phyloP scores from a whole-genome alignment of 1,140 invertebrate genomes.

The Tetragnatha versicolor region DNA sequence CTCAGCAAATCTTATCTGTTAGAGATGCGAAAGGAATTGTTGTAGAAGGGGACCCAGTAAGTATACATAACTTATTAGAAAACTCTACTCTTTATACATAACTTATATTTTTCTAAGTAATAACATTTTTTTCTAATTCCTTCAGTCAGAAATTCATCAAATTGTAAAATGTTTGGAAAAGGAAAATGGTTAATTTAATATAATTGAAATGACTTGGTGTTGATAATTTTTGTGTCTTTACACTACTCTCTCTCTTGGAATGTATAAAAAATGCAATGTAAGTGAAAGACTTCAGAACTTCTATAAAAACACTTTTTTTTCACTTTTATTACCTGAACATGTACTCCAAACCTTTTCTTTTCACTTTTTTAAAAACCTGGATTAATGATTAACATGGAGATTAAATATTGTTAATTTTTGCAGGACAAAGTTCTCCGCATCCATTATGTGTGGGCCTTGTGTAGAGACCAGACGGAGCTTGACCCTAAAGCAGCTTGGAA shows the following conservation, averaged over 20 bases:
- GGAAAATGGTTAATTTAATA: too few species aligned
- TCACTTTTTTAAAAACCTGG: neutral
- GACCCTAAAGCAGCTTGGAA: constrained; percentile 96
- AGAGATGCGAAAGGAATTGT: constrained; percentile 83
- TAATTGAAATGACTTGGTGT: too few species aligned
- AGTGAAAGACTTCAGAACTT: too few species aligned
- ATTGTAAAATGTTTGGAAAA: too few species aligned
- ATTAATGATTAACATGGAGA: neutral
- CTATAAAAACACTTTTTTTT: neutral
- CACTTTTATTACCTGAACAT: neutral
- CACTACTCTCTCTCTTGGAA: too few species aligned
- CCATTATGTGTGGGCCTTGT: constrained; percentile 97
- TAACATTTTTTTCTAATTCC: too few species aligned
- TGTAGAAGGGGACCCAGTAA: constrained; percentile 88
- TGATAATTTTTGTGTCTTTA: too few species aligned
- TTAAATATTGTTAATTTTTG: constrained; percentile 42
- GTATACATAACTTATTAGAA: too few species aligned
- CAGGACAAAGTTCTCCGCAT: constrained; percentile 92
- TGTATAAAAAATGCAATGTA: too few species aligned
- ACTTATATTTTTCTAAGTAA: too few species aligned
- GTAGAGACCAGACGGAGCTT: constrained; percentile 90
- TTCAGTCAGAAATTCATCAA: too few species aligned
- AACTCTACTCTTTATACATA: too few species aligned
- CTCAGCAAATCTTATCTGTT: constrained; percentile 95
- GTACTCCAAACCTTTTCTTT: neutral